Conservation (phyloP, 2,113 vertebrate genomes). For the Alethe castanea region DNA sequence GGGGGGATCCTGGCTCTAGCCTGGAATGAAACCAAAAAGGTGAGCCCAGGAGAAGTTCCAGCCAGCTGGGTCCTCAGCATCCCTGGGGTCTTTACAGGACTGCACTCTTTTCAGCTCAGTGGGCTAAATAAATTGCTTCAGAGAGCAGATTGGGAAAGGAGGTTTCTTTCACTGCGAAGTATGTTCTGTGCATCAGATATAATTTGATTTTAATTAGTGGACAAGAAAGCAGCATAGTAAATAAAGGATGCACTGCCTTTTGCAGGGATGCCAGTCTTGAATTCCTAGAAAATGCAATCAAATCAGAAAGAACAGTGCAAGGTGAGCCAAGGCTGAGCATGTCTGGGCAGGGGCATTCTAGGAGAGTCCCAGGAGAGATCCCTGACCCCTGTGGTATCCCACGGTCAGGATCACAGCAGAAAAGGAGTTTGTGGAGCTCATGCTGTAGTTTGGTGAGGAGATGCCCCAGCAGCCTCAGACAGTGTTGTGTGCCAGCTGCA, state of each 20-base stretch:
- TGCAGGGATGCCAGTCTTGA: background rate
- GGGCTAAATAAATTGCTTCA: background rate
- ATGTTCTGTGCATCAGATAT: background rate
- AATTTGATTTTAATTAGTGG: constrained; percentile 22
- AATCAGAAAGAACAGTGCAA: background rate
- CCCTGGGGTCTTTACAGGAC: background rate
- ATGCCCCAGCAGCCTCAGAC: background rate
- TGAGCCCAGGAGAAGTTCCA: background rate
- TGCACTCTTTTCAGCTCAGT: background rate
- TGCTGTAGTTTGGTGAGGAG: background rate
- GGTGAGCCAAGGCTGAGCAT: background rate
- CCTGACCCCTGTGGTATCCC: background rate
- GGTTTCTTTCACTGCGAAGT: background rate
- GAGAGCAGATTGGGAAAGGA: background rate
- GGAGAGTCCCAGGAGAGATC: background rate
- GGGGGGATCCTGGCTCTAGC: background rate
- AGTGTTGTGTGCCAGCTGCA: background rate
- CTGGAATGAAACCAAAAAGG: background rate
- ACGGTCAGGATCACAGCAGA: background rate
- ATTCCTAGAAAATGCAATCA: background rate
- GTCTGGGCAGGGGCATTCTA: background rate
- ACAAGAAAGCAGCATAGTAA: background rate
- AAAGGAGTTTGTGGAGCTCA: background rate
- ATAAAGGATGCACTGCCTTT: background rate
- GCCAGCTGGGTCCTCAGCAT: background rate